Evolutionary conservation across 2,113 vertebrate genomes (phyloP).

Genomic region (Sylvietta virens): DNA sequence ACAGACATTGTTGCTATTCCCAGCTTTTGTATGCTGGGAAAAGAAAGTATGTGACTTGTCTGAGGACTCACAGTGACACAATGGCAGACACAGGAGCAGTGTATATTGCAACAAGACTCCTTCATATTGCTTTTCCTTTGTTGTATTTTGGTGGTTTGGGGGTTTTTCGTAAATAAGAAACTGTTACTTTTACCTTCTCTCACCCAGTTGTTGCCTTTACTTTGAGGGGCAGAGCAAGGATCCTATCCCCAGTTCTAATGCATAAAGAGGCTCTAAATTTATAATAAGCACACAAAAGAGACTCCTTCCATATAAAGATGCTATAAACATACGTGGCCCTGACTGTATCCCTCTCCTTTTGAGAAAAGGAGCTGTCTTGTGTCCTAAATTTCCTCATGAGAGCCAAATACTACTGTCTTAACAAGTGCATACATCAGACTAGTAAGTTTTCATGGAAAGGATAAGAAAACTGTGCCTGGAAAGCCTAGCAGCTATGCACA

Average conservation of each 20-base stretch:
- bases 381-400: not conserved
- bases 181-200: not conserved
- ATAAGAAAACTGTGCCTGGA: not conserved
- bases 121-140: not conserved
- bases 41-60: not conserved
- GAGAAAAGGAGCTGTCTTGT: not conserved
- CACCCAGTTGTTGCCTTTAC: not conserved
- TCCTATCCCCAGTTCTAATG: not conserved
- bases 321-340: accelerated
- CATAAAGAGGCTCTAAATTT: not conserved
- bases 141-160: not conserved
- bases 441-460: not conserved
- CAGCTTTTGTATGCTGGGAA: not conserved
- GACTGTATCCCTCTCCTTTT: not conserved
- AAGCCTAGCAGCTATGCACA: not conserved
- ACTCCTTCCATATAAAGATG: not conserved
- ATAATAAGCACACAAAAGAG: not conserved
- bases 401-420: not conserved
- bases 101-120: not conserved
- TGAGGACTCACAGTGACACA: not conserved
- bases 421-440: not conserved
- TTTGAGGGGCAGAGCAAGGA: not conserved
- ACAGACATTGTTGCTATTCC: not conserved
- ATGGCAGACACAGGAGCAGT: not conserved
- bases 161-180: not conserved